A percentile compares a stretch with the other conserved stretches of the same genome.
phyloP scores from a whole-genome alignment of 2,888 invertebrate species.

The Lasioglossum vierecki region DNA sequence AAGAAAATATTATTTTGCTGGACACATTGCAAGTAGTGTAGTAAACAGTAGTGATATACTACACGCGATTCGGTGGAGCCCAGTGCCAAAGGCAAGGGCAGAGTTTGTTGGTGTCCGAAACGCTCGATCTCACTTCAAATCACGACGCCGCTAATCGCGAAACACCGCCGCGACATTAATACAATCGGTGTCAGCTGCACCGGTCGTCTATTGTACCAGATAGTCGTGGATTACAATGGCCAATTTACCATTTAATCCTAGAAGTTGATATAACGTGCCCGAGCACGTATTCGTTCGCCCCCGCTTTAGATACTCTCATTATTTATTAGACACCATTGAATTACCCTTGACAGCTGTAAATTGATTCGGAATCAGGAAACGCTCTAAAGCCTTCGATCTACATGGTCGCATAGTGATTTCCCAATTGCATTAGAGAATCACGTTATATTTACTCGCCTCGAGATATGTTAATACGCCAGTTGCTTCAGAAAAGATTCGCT shows the following conservation, averaged over 20 bases:
- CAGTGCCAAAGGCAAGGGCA: background rate
- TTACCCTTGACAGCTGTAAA: constrained; percentile 29
- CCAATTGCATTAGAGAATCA: background rate
- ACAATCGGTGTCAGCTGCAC: constrained; percentile 58
- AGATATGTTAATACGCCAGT: background rate
- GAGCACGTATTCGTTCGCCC: constrained; percentile 45
- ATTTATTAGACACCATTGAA: constrained; percentile 56
- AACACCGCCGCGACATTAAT: constrained; percentile 59
- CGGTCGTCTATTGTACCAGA: constrained; percentile 47
- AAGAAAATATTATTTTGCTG: background rate
- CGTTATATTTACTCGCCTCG: background rate
- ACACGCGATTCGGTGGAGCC: background rate
- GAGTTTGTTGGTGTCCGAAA: constrained; percentile 26
- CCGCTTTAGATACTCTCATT: constrained; percentile 47
- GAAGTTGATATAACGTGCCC: constrained; percentile 59
- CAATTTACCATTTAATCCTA: constrained; percentile 67
- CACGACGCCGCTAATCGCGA: constrained; percentile 43
- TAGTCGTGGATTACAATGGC: constrained; percentile 62
- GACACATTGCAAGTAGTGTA: background rate
- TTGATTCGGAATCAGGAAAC: constrained; percentile 1
- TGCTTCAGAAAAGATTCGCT: background rate
- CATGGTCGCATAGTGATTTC: background rate
- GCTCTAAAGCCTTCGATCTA: background rate
- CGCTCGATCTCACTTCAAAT: constrained; percentile 35
- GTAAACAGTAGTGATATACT: no score